phyloP scores from a whole-genome alignment of 1,140 invertebrate genomes.

The fruit fly (Drosophila melanogaster) region Release_6_plus_ISO1_MT NC_004354.4:22452501-22453000 shows the following conservation, averaged over 20 bases:
- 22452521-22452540: constrained; percentile 65
- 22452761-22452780: constrained; percentile 30
- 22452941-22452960: background rate
- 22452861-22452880: constrained; percentile 60
- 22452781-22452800: constrained; percentile 13
- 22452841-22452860: constrained; percentile 79
- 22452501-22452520: constrained; percentile 55
- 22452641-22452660: constrained; percentile 49
- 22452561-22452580: constrained; percentile 34
- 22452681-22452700: constrained; percentile 78
- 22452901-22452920: constrained; percentile 44
- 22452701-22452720: constrained; percentile 12
- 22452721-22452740: constrained; percentile 1
- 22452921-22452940: background rate
- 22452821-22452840: constrained; percentile 73
- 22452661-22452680: constrained; percentile 72
- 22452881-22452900: constrained; percentile 57
- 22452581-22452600: constrained; percentile 21
- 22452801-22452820: constrained; percentile 18
- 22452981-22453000: too few relatives aligned
- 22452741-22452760: constrained; percentile 19
- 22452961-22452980: background rate
- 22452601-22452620: constrained; percentile 39
- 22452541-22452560: constrained; percentile 73
- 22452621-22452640: constrained; percentile 48